phyloP scores from a whole-genome alignment of 2,888 invertebrate genomes.

The Athalia cordata region DNA sequence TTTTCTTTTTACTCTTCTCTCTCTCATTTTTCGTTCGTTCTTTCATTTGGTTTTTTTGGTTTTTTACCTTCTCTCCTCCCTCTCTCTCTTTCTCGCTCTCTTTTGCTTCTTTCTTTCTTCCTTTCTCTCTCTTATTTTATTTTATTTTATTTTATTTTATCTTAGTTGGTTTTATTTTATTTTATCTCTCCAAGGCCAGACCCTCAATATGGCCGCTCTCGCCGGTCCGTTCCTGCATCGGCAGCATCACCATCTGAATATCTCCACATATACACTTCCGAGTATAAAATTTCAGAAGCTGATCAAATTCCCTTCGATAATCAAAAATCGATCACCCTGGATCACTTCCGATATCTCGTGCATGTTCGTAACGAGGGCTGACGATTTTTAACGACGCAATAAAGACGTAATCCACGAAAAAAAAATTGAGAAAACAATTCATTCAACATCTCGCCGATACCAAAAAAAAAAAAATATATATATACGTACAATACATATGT shows the following conservation, averaged over 20 bases:
- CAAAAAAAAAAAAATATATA: neutral
- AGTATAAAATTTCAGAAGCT: neutral
- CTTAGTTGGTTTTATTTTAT: no score
- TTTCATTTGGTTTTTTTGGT: no score
- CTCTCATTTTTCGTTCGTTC: no score
- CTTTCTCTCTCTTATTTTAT: no score
- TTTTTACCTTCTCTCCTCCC: no score
- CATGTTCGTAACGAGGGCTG: neutral
- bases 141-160: conserved; percentile 58
- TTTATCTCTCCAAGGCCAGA: conserved; percentile 67
- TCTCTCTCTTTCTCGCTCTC: no score
- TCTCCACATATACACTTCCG: neutral
- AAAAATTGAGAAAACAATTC: neutral
- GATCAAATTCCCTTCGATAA: neutral
- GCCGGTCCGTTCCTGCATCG: conserved; percentile 59
- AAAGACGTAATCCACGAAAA: neutral
- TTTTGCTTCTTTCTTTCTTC: no score
- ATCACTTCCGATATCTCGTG: neutral
- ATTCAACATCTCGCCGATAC: no score
- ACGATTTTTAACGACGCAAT: no score
- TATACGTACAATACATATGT: no score
- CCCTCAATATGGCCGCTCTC: conserved; percentile 67
- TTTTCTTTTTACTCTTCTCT: no score
- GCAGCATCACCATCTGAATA: neutral
- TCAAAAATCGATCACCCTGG: neutral